A percentile compares a stretch with the other conserved stretches of the same genome.
Evolutionary conservation across 1,140 invertebrate genomes (phyloP).

Genomic region (Pachyrhynchus sulphureomaculatus): DNA sequence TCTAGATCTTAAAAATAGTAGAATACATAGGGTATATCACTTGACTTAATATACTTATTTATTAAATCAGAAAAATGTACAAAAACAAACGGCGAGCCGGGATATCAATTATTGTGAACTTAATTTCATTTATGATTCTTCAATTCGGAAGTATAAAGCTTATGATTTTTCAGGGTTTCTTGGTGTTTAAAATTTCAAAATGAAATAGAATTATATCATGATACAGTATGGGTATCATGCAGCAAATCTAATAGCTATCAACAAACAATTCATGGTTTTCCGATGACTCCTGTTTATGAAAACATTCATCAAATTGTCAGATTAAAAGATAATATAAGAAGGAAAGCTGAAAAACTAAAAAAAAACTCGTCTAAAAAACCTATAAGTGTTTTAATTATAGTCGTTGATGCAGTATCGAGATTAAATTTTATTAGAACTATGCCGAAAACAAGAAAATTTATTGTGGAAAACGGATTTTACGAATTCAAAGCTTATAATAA

Average conservation of each 20-base stretch:
- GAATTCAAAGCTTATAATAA: slow-evolving; percentile 65
- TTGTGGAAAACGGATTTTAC: slow-evolving; percentile 57
- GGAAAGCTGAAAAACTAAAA: slow-evolving; percentile 20
- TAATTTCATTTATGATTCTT: no score
- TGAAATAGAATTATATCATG: slow-evolving; percentile 47
- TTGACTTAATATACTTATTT: no score
- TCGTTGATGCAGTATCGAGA: slow-evolving; percentile 80
- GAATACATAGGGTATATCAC: no score
- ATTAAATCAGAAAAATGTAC: no score
- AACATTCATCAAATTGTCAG: slow-evolving; percentile 55
- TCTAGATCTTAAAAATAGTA: no score
- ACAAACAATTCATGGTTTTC: slow-evolving; percentile 11
- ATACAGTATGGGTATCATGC: slow-evolving; percentile 55
- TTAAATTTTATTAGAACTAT: slow-evolving; percentile 76
- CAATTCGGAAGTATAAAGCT: no score
- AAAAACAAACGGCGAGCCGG: no score
- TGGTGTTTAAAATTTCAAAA: slow-evolving; percentile 52
- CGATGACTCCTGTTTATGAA: slow-evolving; percentile 49
- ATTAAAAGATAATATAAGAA: slow-evolving; percentile 45
- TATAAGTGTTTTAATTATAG: slow-evolving; percentile 72
- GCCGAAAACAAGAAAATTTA: slow-evolving; percentile 68
- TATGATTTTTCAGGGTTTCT: slow-evolving; percentile 41
- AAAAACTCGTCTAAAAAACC: slow-evolving; percentile 34
- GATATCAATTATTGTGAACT: no score
- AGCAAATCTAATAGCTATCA: slow-evolving; percentile 31